Evolutionary conservation across 1,140 invertebrate species (phyloP), one percentile per base, ranked within the genome.

Genomic region (Protaetia brevitarsis): DNA sequence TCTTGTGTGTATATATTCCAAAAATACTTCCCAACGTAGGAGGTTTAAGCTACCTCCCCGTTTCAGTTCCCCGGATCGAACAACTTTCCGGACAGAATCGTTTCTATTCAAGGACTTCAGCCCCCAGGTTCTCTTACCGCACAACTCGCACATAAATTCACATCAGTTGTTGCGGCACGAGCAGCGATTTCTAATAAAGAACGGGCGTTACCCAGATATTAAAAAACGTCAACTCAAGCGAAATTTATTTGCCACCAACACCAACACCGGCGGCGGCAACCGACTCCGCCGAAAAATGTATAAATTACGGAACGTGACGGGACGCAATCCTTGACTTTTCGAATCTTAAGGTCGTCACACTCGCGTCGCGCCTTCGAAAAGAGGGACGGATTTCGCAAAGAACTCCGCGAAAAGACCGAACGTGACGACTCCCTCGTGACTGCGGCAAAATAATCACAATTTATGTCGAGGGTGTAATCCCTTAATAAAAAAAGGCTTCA

Each of bases 161-260:
- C 41, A 51, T 51, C 41, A 51, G 41, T 51, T 51, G 41, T 51
- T 51, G 41, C 19, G 41, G 19, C 16, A 51, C 16, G 41, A 51
- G 41, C 16, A 51, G 41, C 41, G 41, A 51, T 51, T 51, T 51
- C 41, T 51, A 51, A 51, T 51, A 51, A 51, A 51, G 41, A 51
- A 21, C 37, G 37, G 37, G 37, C 37, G 37, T 41, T 41, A 41
- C 16, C 6, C 19, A 51, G 41, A 51, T 51, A 51, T 51, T 51
- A 51, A 51, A 51, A 51, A 51, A 51, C 41, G 41, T 51, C 41
- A 51, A 51, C 41, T 51, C 16, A 16, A 5, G 41, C 16, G 41
- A 51, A 51, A 51, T 51, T 51, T 51, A 51, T 51, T 51, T 51
- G 41, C 41, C 16, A n/a, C n/a, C n/a, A 51, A 51, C 41, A 51